A percentile compares a stretch with the other conserved stretches of the same genome.
Evolutionary conservation across 2,797 vertebrate genomes (phyloP).

Genomic region (Echiichthys vipera): DNA sequence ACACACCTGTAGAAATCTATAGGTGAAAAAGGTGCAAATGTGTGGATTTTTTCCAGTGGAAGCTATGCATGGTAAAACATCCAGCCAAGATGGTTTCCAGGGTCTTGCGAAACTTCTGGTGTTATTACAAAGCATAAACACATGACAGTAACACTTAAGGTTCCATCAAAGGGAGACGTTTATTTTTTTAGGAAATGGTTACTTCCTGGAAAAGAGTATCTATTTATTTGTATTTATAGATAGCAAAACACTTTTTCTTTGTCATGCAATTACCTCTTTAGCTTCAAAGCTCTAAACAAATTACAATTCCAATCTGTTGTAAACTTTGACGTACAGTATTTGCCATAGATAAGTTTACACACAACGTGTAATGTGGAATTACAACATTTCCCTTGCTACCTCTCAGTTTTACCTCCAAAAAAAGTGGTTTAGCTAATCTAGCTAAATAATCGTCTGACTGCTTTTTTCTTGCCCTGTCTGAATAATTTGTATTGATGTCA

Average conservation of each 20-base stretch:
- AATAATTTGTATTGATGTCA: neutral
- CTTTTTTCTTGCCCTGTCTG: neutral
- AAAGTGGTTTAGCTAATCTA: neutral
- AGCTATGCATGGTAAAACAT: neutral
- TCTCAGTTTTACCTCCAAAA: neutral
- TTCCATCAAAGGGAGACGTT: neutral
- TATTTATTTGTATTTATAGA: neutral
- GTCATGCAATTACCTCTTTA: neutral
- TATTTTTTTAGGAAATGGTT: neutral
- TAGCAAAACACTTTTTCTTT: neutral
- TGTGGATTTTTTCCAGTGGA: neutral
- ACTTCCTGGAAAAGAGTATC: neutral
- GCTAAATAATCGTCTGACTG: neutral
- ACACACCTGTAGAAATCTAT: no score
- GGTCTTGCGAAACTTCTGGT: neutral
- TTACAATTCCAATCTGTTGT: neutral
- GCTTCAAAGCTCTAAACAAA: neutral
- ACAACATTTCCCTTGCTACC: neutral
- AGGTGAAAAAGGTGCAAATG: neutral
- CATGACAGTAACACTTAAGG: no score
- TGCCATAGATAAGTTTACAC: no score
- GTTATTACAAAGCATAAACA: neutral
- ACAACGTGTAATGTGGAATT: rapidly evolving
- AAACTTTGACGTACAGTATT: no score
- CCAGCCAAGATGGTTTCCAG: neutral